These are phyloP conservation scores for Channa maculata DNA, from an alignment of 2,113 vertebrate species.

Conservation along the genomic window DNA sequence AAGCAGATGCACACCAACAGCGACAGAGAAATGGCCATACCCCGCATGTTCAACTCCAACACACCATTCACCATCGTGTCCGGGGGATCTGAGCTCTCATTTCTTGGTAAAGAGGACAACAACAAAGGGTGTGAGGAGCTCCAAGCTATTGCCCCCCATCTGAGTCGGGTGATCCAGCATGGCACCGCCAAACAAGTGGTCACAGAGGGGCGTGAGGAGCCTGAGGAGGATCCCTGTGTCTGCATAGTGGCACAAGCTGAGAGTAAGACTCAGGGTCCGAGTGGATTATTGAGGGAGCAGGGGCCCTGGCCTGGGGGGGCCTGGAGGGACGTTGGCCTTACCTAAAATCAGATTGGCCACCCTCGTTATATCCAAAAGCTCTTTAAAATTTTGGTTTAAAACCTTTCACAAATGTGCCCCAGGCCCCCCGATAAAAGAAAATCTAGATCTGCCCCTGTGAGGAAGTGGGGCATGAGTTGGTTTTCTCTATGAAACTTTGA, in stretches of 20 bases:
- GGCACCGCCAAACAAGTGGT: slow-evolving; percentile 88
- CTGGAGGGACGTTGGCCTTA: no score
- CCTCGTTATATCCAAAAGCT: no score
- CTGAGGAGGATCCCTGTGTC: slow-evolving; percentile 65
- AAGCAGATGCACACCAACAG: background rate
- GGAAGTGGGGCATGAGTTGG: no score
- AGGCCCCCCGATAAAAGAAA: no score
- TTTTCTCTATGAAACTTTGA: no score
- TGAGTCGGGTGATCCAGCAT: slow-evolving; percentile 82
- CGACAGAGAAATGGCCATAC: slow-evolving; percentile 68
- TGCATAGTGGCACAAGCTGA: slow-evolving; percentile 92
- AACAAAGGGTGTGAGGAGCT: slow-evolving; percentile 42
- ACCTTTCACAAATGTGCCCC: no score
- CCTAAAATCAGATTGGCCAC: no score
- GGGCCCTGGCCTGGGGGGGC: no score
- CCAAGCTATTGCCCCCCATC: slow-evolving; percentile 48
- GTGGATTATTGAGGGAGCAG: no score
- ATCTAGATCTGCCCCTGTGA: no score
- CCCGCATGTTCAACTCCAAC: slow-evolving; percentile 64
- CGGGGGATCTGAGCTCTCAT: slow-evolving; percentile 35
- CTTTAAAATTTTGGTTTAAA: no score
- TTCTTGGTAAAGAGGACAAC: slow-evolving; percentile 52
- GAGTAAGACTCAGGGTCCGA: slow-evolving; percentile 80
- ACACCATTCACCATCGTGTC: slow-evolving; percentile 47
- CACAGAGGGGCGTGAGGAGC: slow-evolving; percentile 62